Evolutionary conservation across 1,140 invertebrate genomes (phyloP), one percentile per base, ranked within the genome.

Genomic region (Semibalanus balanoides): DNA sequence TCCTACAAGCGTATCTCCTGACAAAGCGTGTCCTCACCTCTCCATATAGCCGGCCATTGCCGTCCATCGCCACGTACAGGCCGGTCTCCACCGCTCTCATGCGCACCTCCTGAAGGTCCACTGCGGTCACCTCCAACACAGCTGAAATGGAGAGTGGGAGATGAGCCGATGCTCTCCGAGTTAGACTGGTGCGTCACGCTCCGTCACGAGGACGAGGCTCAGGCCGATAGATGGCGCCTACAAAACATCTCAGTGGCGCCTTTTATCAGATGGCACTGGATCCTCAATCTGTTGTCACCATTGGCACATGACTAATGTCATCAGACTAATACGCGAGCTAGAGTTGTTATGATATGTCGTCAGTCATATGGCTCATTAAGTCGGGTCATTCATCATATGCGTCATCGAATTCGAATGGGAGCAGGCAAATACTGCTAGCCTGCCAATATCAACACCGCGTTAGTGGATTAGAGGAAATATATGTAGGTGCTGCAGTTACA

Each of bases 11-110:
- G n/a, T n/a, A n/a, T n/a, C n/a, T n/a, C n/a, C n/a, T n/a, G n/a
- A n/a, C n/a, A n/a, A n/a, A n/a, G n/a, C n/a, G n/a, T n/a, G n/a
- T n/a, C n/a, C n/a, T n/a, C n/a, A 88, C 88, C 84, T 90, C 88
- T 71, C 86, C 88, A 80, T 88, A 89, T 17, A 90, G 81, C 73
- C 84, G 83, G 69, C 89, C 89, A 80, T 87, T 87, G 71, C 85
- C 84, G 79, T 88, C 86, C 83, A 90, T 89, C 27, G 88, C 88
- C 29, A 90, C 81, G 78, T 86, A 90, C 0, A 87, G 80, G 40
- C 86, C 85, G 1, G 87, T 86, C 77, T 87, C 83, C n/a, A 87
- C 81, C 74, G 86, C 88, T 81, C 84, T 83, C 74, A 90, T 87
- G 79, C 85, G 82, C 30, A 90, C 85, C 79, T 89, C 84, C 14